A percentile compares a stretch with the other conserved stretches of the same genome.
phyloP scores from a whole-genome alignment of 2,888 invertebrate species.

The Acronicta aceris region DNA sequence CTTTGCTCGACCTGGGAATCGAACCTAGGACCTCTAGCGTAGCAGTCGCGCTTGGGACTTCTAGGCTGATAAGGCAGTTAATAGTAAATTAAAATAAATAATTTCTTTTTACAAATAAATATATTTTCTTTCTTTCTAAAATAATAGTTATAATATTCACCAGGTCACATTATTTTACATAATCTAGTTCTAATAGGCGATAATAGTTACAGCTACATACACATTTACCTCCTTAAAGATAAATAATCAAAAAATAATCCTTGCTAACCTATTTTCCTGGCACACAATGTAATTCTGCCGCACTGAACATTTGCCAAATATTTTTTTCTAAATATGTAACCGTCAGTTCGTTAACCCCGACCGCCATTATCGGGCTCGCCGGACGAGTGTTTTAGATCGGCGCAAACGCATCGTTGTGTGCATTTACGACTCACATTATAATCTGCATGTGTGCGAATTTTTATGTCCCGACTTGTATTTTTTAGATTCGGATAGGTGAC shows the following conservation, averaged over 20 bases:
- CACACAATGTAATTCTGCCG: slow-evolving; percentile 65
- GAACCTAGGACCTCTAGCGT: too few relatives aligned
- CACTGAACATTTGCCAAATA: slow-evolving; percentile 88
- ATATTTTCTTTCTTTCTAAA: too few relatives aligned
- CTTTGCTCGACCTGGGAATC: too few relatives aligned
- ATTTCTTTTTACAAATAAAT: too few relatives aligned
- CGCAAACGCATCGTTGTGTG: slow-evolving; percentile 68
- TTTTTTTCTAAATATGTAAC: slow-evolving; percentile 89
- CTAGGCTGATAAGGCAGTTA: too few relatives aligned
- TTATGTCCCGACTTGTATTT: slow-evolving; percentile 62
- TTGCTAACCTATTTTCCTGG: slow-evolving; percentile 49
- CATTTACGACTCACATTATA: slow-evolving; percentile 45
- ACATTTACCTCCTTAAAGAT: too few relatives aligned
- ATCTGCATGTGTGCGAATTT: slow-evolving; percentile 57
- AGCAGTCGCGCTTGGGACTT: too few relatives aligned
- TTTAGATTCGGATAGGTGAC: slow-evolving; percentile 64
- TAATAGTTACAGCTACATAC: too few relatives aligned
- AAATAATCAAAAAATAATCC: slow-evolving; percentile 22
- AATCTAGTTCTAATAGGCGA: too few relatives aligned
- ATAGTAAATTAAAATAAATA: too few relatives aligned
- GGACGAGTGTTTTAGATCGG: slow-evolving; percentile 85
- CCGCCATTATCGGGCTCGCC: slow-evolving; percentile 82
- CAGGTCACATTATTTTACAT: too few relatives aligned
- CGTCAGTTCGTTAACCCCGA: slow-evolving; percentile 75
- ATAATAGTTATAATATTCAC: too few relatives aligned